Conservation (phyloP, 2,888 invertebrate genomes). For the Flabesymbios commensalis region DNA sequence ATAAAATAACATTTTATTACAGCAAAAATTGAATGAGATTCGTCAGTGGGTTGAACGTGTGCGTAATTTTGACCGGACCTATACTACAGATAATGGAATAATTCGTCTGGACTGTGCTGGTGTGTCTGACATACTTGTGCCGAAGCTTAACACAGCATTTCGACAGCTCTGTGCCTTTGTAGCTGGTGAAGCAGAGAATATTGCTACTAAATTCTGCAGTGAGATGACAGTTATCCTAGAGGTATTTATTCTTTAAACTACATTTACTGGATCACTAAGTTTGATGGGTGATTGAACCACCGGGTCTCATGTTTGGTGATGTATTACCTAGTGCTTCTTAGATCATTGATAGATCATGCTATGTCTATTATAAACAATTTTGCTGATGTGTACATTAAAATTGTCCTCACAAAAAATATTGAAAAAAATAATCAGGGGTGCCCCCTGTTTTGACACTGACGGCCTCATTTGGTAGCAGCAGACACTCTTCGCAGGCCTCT, state of each 20-base stretch:
- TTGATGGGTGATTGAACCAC: no score
- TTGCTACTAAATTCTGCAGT: constrained; percentile 48
- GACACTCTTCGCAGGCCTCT: no score
- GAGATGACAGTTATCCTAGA: constrained; percentile 48
- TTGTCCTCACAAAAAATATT: no score
- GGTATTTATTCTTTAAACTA: constrained; percentile 39
- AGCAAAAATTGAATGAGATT: constrained; percentile 58
- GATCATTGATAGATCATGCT: no score
- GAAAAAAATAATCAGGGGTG: no score
- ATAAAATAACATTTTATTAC: no score
- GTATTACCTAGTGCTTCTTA: no score
- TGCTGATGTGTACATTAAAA: no score
- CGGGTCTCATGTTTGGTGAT: no score
- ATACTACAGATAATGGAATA: constrained; percentile 52
- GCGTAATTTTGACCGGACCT: constrained; percentile 51
- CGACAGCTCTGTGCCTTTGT: constrained; percentile 53
- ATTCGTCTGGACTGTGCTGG: constrained; percentile 53
- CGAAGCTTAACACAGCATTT: constrained; percentile 51
- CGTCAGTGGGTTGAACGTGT: constrained; percentile 57
- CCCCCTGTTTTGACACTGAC: no score
- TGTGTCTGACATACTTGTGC: constrained; percentile 50
- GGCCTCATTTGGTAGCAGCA: no score
- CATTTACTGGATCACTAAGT: background rate
- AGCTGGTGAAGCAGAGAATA: constrained; percentile 46
- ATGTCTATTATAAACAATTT: no score